Percentiles rank a stretch among this genome's conserved stretches.
These are phyloP conservation scores for Plotosus lineatus DNA, from an alignment of 2,113 vertebrate species.

Conservation along the genomic window DNA sequence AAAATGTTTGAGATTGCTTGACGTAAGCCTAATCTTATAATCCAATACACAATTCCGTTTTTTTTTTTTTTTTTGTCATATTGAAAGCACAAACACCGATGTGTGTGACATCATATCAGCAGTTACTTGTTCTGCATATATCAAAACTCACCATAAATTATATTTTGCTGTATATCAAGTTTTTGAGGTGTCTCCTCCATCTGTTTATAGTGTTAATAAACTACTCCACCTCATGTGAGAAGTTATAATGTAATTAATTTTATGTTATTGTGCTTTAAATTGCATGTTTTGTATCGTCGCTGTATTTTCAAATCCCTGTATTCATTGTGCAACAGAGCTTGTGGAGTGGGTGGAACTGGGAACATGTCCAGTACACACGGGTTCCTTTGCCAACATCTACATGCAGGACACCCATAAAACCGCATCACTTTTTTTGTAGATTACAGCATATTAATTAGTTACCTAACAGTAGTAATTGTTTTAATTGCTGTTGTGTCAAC, in stretches of 20 bases:
- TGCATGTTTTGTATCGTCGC: not conserved
- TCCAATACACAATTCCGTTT: not conserved
- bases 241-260: constrained; percentile 3
- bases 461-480: not conserved
- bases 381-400: not conserved
- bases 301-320: constrained; percentile 22
- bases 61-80: too few relatives aligned
- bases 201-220: constrained; percentile 1
- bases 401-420: not conserved
- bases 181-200: constrained; percentile 1
- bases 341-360: constrained; percentile 12
- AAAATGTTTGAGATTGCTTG: not conserved
- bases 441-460: not conserved
- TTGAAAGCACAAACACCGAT: not conserved
- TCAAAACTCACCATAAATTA: not conserved
- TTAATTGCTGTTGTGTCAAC: constrained; percentile 3
- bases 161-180: not conserved
- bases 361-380: not conserved
- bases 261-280: not conserved
- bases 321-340: constrained; percentile 9
- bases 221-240: not conserved
- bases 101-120: not conserved
- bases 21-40: not conserved
- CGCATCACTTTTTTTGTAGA: not conserved
- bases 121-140: not conserved